Conservation (phyloP, 2,113 vertebrate genomes). For the Ceyx margarethae region DNA sequence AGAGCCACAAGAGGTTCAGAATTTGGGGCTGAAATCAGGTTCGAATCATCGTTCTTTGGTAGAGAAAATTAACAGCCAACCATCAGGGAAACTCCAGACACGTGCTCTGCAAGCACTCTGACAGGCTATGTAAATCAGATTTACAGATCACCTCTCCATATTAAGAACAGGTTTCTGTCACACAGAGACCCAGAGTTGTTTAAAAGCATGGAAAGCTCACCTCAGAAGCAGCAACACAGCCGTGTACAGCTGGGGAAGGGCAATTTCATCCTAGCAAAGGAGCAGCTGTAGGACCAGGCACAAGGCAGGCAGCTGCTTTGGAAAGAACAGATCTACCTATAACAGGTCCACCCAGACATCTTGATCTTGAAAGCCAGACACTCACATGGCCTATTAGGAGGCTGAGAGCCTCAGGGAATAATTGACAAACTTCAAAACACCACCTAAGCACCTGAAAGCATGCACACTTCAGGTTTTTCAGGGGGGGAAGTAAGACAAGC, state of each 20-base stretch:
- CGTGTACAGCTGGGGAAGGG: background rate
- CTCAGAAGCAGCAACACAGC: background rate
- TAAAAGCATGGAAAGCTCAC: background rate
- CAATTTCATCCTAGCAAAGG: background rate
- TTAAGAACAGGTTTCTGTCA: background rate
- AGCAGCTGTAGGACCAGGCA: background rate
- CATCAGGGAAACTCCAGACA: background rate
- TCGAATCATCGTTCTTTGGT: background rate
- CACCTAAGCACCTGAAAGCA: background rate
- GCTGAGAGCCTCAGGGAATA: background rate
- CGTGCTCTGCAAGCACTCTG: background rate
- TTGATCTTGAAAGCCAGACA: background rate
- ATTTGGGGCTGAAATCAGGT: background rate
- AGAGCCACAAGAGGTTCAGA: constrained; percentile 1
- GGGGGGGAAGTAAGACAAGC: background rate
- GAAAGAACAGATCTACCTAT: background rate
- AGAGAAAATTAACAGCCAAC: background rate
- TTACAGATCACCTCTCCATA: background rate
- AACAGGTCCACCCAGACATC: background rate
- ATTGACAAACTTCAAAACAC: background rate
- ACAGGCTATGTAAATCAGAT: background rate
- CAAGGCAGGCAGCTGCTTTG: background rate
- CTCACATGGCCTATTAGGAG: background rate
- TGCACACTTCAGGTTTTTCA: background rate
- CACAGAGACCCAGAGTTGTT: background rate